Percentiles rank a stretch among this genome's conserved stretches.
These are phyloP conservation scores for Lasioglossum lativentre DNA, from an alignment of 2,888 invertebrate genomes.

Conservation along the genomic window DNA sequence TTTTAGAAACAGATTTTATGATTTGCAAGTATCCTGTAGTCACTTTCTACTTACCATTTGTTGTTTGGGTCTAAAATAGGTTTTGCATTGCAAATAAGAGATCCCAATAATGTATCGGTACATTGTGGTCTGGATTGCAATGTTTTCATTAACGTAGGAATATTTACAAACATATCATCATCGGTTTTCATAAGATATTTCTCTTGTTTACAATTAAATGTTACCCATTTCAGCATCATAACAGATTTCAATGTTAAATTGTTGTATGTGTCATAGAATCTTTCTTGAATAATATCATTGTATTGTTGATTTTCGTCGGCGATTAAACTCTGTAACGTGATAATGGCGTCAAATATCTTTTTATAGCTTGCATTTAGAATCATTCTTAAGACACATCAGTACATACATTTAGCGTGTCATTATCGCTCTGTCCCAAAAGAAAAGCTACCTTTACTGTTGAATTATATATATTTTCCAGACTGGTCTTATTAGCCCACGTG, in stretches of 20 bases:
- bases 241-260: conserved; percentile 94
- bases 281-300: conserved; percentile 93
- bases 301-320: conserved; percentile 88
- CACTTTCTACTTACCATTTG: conserved; percentile 88
- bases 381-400: conserved; percentile 2
- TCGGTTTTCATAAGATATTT: conserved; percentile 93
- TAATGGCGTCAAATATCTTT: background rate
- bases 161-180: conserved; percentile 94
- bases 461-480: conserved; percentile 83
- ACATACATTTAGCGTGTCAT: conserved; percentile 86
- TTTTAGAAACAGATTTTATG: background rate
- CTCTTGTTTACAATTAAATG: conserved; percentile 87
- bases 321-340: conserved; percentile 86
- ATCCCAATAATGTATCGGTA: conserved; percentile 88
- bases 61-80: conserved; percentile 90
- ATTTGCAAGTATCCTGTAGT: background rate
- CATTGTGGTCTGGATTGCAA: conserved; percentile 76
- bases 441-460: conserved; percentile 85
- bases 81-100: conserved; percentile 91
- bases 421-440: conserved; percentile 87
- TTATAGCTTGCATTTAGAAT: background rate
- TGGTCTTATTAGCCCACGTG: conserved; percentile 88
- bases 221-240: conserved; percentile 93
- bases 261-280: conserved; percentile 93
- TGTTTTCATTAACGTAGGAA: conserved; percentile 87